Conservation (phyloP, 2,888 invertebrate genomes). For the Molorchus minor region DNA sequence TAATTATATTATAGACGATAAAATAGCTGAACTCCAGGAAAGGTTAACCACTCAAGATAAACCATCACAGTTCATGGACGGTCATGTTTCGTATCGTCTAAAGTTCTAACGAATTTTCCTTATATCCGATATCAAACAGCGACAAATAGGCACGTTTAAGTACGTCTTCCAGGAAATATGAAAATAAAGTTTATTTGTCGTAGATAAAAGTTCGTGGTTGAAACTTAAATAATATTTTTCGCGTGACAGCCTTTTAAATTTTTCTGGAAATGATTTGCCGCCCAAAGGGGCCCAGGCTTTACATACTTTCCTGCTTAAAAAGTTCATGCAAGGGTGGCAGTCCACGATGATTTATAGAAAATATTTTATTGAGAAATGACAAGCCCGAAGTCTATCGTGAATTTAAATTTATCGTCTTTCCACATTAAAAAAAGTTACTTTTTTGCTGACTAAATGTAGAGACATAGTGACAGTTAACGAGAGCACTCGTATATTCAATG, state of each 20-base stretch:
- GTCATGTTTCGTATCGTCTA: slow-evolving; percentile 13
- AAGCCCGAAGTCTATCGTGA: too few relatives aligned
- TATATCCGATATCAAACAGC: slow-evolving; percentile 15
- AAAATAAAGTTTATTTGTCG: slow-evolving; percentile 15
- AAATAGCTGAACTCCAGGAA: too few relatives aligned
- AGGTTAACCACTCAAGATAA: too few relatives aligned
- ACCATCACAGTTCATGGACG: background rate
- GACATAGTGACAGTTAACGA: too few relatives aligned
- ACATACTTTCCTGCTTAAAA: slow-evolving; percentile 5
- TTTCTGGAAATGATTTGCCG: slow-evolving; percentile 1
- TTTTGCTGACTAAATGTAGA: too few relatives aligned
- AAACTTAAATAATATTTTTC: slow-evolving; percentile 21
- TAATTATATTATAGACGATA: too few relatives aligned
- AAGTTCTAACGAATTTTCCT: slow-evolving; percentile 17
- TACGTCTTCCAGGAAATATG: slow-evolving; percentile 15
- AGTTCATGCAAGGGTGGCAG: background rate
- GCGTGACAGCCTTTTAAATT: slow-evolving; percentile 13
- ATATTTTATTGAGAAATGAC: too few relatives aligned
- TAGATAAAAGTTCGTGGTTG: slow-evolving; percentile 17
- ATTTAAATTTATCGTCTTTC: too few relatives aligned
- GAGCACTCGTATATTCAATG: too few relatives aligned
- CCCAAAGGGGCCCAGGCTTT: background rate
- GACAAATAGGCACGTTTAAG: slow-evolving; percentile 9
- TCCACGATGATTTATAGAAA: slow-evolving; percentile 6
- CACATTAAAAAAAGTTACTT: too few relatives aligned